These are phyloP conservation scores for Megalops atlanticus DNA, from an alignment of 2,113 vertebrate genomes.

Conservation along the genomic window DNA sequence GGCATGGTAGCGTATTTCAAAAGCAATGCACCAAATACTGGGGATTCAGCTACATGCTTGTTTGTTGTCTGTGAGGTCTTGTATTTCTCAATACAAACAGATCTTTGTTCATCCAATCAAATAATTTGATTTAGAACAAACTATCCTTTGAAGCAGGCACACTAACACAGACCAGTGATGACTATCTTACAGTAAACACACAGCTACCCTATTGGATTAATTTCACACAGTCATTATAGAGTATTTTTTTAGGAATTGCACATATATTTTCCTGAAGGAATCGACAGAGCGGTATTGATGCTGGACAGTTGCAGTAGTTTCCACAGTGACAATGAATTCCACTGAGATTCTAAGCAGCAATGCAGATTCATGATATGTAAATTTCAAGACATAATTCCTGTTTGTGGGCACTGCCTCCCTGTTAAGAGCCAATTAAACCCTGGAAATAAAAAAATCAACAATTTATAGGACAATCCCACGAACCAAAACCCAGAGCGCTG, in stretches of 20 bases:
- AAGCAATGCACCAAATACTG: background rate
- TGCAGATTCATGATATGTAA: constrained; percentile 8
- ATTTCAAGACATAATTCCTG: background rate
- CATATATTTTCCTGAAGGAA: background rate
- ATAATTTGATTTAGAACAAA: background rate
- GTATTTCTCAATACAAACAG: background rate
- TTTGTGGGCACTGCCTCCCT: background rate
- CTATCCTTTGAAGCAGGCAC: background rate
- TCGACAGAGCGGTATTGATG: background rate
- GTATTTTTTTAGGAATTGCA: background rate
- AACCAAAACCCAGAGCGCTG: constrained; percentile 6
- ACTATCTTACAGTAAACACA: background rate
- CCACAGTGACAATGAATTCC: background rate
- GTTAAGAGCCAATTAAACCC: background rate
- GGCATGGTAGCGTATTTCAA: background rate
- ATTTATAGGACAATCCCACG: background rate
- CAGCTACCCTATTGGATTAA: background rate
- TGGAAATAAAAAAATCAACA: background rate
- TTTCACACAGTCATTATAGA: background rate
- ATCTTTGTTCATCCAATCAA: background rate
- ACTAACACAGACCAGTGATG: background rate
- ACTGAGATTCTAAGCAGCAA: background rate
- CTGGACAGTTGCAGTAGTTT: background rate
- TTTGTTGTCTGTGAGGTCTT: background rate
- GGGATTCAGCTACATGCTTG: background rate